These are phyloP conservation scores for Leptinotarsa rubiginosa DNA, from an alignment of 2,888 invertebrate genomes.

Conservation along the genomic window DNA sequence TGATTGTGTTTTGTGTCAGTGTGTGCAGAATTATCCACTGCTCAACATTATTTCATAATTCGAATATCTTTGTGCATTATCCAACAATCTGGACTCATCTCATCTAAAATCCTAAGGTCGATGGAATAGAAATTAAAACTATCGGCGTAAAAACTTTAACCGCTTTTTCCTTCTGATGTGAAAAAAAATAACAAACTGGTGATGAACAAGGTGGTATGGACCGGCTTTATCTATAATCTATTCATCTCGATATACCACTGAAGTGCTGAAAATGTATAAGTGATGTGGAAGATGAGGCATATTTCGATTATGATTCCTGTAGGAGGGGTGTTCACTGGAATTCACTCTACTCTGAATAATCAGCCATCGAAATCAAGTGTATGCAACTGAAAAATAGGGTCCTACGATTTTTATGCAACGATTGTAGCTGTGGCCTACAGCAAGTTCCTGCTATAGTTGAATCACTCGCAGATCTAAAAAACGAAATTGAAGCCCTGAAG, in stretches of 20 bases:
- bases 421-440: too few relatives aligned
- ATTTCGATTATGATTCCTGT: conserved; percentile 18
- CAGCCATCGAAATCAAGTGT: too few relatives aligned
- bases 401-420: too few relatives aligned
- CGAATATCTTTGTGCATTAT: too few relatives aligned
- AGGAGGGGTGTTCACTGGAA: conserved; percentile 12
- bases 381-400: too few relatives aligned
- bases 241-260: conserved; percentile 14
- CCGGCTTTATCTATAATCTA: too few relatives aligned
- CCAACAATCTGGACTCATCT: too few relatives aligned
- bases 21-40: conserved; percentile 4
- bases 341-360: too few relatives aligned
- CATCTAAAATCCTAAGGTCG: too few relatives aligned
- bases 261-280: conserved; percentile 20
- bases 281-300: conserved; percentile 18
- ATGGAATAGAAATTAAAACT: conserved; percentile 16
- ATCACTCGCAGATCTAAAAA: too few relatives aligned
- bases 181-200: neutral
- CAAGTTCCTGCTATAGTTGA: too few relatives aligned
- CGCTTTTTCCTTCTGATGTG: conserved; percentile 9
- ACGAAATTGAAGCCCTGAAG: too few relatives aligned
- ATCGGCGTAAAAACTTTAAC: conserved; percentile 12
- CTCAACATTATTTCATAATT: neutral
- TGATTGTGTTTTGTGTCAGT: neutral
- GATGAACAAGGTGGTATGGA: neutral